These are phyloP conservation scores for Petaurus breviceps DNA, from an alignment of 2,113 vertebrate species.

Conservation along the genomic window DNA sequence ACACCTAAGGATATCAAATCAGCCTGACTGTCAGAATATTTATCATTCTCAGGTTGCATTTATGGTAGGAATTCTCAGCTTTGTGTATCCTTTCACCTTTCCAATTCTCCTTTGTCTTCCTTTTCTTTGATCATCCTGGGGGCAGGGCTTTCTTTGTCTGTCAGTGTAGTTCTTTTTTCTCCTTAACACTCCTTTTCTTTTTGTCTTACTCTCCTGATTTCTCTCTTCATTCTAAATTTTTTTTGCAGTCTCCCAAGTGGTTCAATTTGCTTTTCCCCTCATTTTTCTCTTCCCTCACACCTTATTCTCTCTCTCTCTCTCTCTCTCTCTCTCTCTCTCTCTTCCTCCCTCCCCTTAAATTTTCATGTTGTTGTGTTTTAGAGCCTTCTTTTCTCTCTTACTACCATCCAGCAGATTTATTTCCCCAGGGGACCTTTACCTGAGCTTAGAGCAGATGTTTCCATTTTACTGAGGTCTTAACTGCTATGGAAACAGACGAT, in stretches of 20 bases:
- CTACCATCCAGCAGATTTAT: slow-evolving; percentile 69
- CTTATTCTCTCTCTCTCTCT: background rate
- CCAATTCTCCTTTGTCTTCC: background rate
- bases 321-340: background rate
- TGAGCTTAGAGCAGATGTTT: slow-evolving; percentile 82
- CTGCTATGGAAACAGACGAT: slow-evolving; percentile 88
- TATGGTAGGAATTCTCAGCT: background rate
- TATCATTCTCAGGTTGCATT: slow-evolving; percentile 18
- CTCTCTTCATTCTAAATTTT: background rate
- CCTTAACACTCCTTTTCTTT: background rate
- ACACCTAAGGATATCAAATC: rapidly evolving
- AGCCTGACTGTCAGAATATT: background rate
- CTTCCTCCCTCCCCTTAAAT: background rate
- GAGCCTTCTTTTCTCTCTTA: slow-evolving; percentile 38
- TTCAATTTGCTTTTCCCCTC: background rate
- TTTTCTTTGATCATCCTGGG: background rate
- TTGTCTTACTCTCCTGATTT: slow-evolving; percentile 35
- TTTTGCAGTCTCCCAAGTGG: background rate
- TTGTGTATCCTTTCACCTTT: rapidly evolving
- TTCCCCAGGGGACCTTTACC: slow-evolving; percentile 78
- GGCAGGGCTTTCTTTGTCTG: slow-evolving; percentile 8
- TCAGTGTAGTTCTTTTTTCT: background rate
- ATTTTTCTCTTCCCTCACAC: background rate
- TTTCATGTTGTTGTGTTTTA: background rate
- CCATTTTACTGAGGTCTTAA: slow-evolving; percentile 84